These are phyloP conservation scores for Gallinago paraguaiae DNA, from an alignment of 2,113 vertebrate genomes.

Conservation along the genomic window DNA sequence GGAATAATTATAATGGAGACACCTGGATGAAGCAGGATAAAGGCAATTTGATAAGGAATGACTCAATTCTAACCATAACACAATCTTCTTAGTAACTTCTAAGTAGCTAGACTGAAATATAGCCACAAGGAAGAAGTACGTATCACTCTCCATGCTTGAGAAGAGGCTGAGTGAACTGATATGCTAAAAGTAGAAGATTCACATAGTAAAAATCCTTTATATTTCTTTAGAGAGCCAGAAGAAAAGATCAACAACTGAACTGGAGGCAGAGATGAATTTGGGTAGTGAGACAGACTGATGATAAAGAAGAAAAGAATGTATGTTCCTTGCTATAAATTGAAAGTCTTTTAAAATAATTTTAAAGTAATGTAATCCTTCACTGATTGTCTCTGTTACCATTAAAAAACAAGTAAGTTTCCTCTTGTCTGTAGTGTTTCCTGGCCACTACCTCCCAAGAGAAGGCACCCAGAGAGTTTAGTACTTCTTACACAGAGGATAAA, in stretches of 20 bases:
- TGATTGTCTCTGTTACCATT: neutral
- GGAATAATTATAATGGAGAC: neutral
- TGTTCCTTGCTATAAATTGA: neutral
- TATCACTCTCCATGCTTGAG: neutral
- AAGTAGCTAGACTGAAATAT: neutral
- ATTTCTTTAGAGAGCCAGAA: neutral
- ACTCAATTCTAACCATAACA: neutral
- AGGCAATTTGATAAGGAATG: neutral
- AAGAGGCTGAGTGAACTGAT: neutral
- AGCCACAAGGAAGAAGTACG: accelerated
- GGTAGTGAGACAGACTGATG: neutral
- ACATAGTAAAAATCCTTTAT: neutral
- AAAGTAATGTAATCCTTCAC: neutral
- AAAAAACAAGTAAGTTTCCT: neutral
- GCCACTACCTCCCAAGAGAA: neutral
- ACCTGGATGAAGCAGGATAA: neutral
- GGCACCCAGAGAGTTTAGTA: neutral
- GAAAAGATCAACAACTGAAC: neutral
- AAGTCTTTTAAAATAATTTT: neutral
- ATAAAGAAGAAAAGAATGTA: neutral
- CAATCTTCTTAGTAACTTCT: neutral
- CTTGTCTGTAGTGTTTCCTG: neutral
- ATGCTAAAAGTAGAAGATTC: neutral
- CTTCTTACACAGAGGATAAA: neutral
- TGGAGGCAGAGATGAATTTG: neutral